These are phyloP conservation scores for Anarrhichthys ocellatus DNA, from an alignment of 2,113 vertebrate genomes.

Conservation along the genomic window DNA sequence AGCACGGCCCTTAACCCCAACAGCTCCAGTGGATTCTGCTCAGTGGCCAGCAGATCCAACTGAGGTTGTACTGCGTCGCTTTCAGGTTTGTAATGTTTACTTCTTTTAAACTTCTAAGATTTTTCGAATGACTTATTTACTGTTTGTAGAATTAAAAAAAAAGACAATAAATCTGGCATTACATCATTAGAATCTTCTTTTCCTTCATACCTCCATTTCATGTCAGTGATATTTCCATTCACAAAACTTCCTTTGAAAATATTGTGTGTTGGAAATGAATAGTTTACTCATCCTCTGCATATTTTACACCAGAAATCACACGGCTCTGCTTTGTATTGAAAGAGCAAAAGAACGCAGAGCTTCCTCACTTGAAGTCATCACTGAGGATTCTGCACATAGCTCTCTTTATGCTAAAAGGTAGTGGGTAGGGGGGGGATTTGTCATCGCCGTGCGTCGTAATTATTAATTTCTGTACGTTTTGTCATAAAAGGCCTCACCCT, in stretches of 20 bases:
- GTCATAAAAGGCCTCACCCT: constrained; percentile 26
- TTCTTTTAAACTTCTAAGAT: not conserved
- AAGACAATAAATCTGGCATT: not conserved
- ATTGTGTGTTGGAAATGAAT: not conserved
- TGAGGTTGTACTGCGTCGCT: no score
- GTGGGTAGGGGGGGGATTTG: constrained; percentile 2
- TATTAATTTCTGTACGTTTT: constrained; percentile 53
- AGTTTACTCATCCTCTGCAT: not conserved
- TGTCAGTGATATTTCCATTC: not conserved
- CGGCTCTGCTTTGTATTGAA: constrained; percentile 11
- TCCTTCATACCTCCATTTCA: not conserved
- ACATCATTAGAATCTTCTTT: not conserved
- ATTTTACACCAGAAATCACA: constrained; percentile 17
- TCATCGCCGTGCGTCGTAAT: constrained; percentile 34
- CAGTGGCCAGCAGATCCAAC: no score
- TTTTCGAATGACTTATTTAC: not conserved
- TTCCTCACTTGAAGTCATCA: constrained; percentile 30
- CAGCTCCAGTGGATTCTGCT: no score
- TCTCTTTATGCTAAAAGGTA: constrained; percentile 30
- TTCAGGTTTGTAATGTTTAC: not conserved
- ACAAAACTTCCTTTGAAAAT: not conserved
- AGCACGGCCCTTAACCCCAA: no score
- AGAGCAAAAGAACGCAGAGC: constrained; percentile 22
- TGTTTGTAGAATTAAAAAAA: not conserved
- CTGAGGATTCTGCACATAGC: constrained; percentile 23